Evolutionary conservation across 2,888 invertebrate species (phyloP).

Genomic region (Drosophila silvestris): DNA sequence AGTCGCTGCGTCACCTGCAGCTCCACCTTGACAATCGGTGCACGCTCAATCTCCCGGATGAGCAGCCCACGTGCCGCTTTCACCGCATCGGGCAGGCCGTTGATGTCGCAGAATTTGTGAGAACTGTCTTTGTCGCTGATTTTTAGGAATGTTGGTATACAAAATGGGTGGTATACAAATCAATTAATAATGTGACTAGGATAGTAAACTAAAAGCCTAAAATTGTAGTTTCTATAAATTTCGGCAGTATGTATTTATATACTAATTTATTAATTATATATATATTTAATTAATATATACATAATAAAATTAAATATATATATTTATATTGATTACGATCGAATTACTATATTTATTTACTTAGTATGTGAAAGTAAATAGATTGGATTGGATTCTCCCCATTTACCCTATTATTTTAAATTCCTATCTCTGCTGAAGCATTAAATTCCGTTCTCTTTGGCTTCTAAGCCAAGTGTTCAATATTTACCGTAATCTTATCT

Average conservation of each 20-base stretch:
- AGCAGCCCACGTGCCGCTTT: conserved; percentile 90
- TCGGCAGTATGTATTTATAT: background rate
- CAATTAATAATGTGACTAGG: background rate
- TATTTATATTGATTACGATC: too few species aligned
- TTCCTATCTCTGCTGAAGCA: background rate
- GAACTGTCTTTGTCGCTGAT: conserved; percentile 87
- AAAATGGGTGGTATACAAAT: background rate
- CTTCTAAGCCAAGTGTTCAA: conserved; percentile 12
- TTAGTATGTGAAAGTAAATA: background rate
- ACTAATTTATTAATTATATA: background rate
- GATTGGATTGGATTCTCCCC: background rate
- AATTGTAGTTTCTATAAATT: background rate
- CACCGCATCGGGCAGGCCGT: conserved; percentile 89
- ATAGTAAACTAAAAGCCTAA: background rate
- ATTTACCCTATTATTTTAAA: background rate
- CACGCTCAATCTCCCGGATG: conserved; percentile 89
- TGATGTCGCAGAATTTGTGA: conserved; percentile 89
- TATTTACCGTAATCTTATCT: conserved; percentile 85
- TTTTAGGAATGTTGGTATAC: conserved; percentile 42
- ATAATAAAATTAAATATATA: background rate
- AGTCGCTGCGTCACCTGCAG: conserved; percentile 89
- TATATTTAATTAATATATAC: background rate
- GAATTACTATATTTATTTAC: background rate
- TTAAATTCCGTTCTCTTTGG: background rate
- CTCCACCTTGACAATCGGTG: conserved; percentile 89